Evolutionary conservation across 2,888 invertebrate genomes (phyloP).

Genomic region (Eueremaeus valkanovi): DNA sequence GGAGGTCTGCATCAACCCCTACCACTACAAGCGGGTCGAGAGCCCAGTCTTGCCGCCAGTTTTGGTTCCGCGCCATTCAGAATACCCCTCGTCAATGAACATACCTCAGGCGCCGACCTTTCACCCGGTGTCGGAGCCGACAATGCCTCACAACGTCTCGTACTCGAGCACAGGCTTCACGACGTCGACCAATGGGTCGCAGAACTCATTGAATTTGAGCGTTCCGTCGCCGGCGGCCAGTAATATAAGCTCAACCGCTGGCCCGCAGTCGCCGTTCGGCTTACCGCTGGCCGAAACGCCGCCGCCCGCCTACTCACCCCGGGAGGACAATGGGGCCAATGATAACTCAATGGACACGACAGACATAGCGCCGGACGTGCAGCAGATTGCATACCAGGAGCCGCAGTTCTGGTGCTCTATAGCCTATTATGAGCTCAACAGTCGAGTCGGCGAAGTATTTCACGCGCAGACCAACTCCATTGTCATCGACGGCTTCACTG

Average conservation of each 20-base stretch:
- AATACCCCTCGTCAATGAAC: too few species aligned
- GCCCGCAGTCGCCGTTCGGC: too few species aligned
- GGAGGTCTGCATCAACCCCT: slow-evolving; percentile 95
- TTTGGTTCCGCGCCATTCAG: slow-evolving; percentile 67
- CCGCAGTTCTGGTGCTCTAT: slow-evolving; percentile 97
- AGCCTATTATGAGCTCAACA: slow-evolving; percentile 96
- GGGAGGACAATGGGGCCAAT: slow-evolving; percentile 95
- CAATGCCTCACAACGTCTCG: slow-evolving; percentile 66
- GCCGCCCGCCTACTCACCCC: slow-evolving; percentile 94
- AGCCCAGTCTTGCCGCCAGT: slow-evolving; percentile 77
- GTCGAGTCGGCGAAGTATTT: slow-evolving; percentile 94
- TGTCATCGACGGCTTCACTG: slow-evolving; percentile 97
- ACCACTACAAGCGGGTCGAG: slow-evolving; percentile 89
- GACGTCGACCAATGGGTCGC: slow-evolving; percentile 56
- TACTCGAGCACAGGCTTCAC: slow-evolving; percentile 74
- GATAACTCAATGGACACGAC: slow-evolving; percentile 64
- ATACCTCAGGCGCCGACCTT: slow-evolving; percentile 49
- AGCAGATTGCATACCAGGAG: slow-evolving; percentile 60
- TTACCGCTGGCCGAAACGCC: slow-evolving; percentile 69
- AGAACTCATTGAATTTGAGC: too few species aligned
- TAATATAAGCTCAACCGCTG: too few species aligned
- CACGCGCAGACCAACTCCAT: slow-evolving; percentile 86
- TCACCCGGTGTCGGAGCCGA: slow-evolving; percentile 55
- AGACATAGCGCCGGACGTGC: slow-evolving; percentile 42
- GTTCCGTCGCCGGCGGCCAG: too few species aligned